Conservation (phyloP, 92 coral and sea anemone genomes). For the Zoanthus sociatus region DNA sequence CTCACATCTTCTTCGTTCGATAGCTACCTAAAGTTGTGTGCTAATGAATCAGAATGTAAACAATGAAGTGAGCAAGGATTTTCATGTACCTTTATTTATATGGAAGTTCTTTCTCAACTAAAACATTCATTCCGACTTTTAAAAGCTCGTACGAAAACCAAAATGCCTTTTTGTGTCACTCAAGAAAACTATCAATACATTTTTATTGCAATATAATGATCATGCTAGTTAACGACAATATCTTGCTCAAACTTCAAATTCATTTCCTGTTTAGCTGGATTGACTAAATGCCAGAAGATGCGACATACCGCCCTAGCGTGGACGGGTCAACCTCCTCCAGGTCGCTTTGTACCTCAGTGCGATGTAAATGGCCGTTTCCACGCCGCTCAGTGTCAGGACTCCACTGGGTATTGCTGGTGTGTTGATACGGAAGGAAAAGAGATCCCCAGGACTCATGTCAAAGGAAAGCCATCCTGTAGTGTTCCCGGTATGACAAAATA, state of each 20-base stretch:
- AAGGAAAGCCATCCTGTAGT: slow-evolving; percentile 65
- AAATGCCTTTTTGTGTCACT: background rate
- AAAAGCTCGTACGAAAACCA: too few relatives aligned
- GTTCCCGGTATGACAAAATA: slow-evolving; percentile 67
- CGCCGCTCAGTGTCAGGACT: slow-evolving; percentile 80
- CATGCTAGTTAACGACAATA: background rate
- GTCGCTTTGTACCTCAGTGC: slow-evolving; percentile 83
- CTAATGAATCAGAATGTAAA: too few relatives aligned
- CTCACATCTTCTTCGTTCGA: too few relatives aligned
- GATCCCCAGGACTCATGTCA: slow-evolving; percentile 82
- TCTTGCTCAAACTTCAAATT: background rate
- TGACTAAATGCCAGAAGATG: slow-evolving; percentile 77
- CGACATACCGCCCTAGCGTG: slow-evolving; percentile 80
- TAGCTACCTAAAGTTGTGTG: too few relatives aligned
- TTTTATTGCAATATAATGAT: too few relatives aligned
- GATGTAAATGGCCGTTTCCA: slow-evolving; percentile 68
- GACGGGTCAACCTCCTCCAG: slow-evolving; percentile 76
- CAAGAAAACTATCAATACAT: background rate
- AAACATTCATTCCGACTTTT: too few relatives aligned
- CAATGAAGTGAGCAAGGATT: too few relatives aligned
- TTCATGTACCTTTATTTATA: too few relatives aligned
- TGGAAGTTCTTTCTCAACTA: too few relatives aligned
- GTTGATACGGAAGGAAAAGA: slow-evolving; percentile 81
- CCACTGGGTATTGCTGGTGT: slow-evolving; percentile 93
- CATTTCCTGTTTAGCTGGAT: slow-evolving; percentile 59